Percentiles rank a stretch among this genome's conserved stretches.
Evolutionary conservation across 2,113 vertebrate species (phyloP).

Genomic region (Agapornis roseicollis): DNA sequence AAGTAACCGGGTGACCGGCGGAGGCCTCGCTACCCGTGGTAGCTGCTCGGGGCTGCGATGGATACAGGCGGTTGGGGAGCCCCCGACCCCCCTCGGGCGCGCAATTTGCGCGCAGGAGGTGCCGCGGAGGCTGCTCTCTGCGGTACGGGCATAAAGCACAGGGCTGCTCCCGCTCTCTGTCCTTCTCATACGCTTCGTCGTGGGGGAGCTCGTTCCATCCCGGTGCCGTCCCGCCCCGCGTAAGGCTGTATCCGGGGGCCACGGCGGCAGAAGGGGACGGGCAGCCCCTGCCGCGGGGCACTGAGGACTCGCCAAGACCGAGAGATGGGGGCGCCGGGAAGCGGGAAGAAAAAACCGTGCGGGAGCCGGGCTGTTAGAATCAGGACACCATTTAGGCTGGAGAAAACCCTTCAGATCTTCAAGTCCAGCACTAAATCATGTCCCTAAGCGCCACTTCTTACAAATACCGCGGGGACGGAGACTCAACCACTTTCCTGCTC

Average conservation of each 20-base stretch:
- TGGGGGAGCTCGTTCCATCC: too few species aligned
- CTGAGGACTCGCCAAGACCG: not conserved
- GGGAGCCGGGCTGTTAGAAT: accelerated
- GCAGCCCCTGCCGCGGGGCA: not conserved
- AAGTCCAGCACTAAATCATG: accelerated
- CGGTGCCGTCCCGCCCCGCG: not conserved
- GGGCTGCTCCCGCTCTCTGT: not conserved
- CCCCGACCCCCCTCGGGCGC: not conserved
- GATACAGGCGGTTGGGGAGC: not conserved
- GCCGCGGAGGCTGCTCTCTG: not conserved
- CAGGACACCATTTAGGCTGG: accelerated
- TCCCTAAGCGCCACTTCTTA: accelerated
- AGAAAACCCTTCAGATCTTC: accelerated
- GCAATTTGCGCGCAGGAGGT: not conserved
- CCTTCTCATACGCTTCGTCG: not conserved
- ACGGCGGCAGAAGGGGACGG: not conserved
- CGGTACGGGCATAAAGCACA: not conserved
- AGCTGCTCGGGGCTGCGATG: not conserved
- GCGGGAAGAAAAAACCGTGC: accelerated
- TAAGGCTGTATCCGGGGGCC: not conserved
- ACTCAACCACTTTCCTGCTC: not conserved
- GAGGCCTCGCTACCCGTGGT: not conserved
- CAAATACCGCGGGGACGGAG: not conserved
- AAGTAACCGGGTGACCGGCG: not conserved
- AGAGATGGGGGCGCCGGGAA: not conserved